Evolutionary conservation across 2,888 invertebrate species (phyloP).

Genomic region (Platycheirus albimanus): DNA sequence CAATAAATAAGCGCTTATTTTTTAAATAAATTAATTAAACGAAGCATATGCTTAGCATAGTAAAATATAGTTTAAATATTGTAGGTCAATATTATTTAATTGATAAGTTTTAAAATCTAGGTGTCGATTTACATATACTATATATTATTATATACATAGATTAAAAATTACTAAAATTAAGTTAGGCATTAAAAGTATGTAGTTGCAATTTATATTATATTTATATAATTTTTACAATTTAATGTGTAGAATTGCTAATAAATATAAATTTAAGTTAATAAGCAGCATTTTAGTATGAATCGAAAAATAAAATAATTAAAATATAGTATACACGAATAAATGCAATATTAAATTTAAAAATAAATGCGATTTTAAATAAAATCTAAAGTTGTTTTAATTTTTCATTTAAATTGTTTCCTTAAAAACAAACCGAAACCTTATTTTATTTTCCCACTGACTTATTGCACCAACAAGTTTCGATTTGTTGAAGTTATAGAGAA

Average conservation of each 20-base stretch:
- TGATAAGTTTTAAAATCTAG: slow-evolving; percentile 36
- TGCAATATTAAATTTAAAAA: slow-evolving; percentile 69
- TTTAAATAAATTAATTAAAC: not conserved
- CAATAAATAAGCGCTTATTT: slow-evolving; percentile 22
- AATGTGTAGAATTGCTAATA: slow-evolving; percentile 20
- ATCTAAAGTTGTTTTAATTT: slow-evolving; percentile 53
- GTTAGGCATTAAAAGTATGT: slow-evolving; percentile 13
- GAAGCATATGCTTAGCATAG: slow-evolving; percentile 27
- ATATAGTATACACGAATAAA: slow-evolving; percentile 56
- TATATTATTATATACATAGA: slow-evolving; percentile 68
- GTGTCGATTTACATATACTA: no score
- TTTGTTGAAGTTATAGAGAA: no score
- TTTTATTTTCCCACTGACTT: no score
- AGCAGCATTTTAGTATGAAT: slow-evolving; percentile 58
- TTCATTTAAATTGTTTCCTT: no score
- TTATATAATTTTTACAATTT: slow-evolving; percentile 69
- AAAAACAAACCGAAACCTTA: no score
- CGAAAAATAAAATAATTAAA: slow-evolving; percentile 22
- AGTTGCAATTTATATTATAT: slow-evolving; percentile 69
- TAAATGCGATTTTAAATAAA: slow-evolving; percentile 67
- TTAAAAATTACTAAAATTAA: slow-evolving; percentile 36
- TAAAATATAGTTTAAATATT: not conserved
- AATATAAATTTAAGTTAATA: slow-evolving; percentile 31
- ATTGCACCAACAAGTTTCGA: no score
- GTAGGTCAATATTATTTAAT: not conserved